Evolutionary conservation across 2,113 vertebrate species (phyloP), one percentile per base, ranked within the genome.

Genomic region (Toxostoma redivivum): DNA sequence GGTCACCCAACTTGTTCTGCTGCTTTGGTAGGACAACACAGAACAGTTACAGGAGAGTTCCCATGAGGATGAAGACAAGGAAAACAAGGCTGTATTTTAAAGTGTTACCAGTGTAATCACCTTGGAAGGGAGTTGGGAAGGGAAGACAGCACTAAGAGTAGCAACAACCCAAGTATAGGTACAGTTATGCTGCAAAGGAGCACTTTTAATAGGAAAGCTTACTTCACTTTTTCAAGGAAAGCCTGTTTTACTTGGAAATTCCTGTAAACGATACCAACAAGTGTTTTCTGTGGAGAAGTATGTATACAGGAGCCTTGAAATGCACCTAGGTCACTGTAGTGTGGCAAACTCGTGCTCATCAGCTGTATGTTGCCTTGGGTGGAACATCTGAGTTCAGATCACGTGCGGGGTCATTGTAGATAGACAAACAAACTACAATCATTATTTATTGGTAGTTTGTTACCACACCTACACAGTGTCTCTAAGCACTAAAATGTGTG

Each of bases 1-100:
- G 44, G 47, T 95, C 69, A 85, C 87, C 78, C 78, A 66, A 91
- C 87, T 90, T 76, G 92, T 94, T 95, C 84, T 94, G 33, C 92
- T 3, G 44, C 93, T 96, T 94, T 54, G 78, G 57, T 8, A 71
- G 70, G 70, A 81, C 69, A 76, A 84, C 33, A 37, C 1, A 1
- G 64, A 92, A 87, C 44, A 66, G 40, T 70, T 74, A 74, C 69
- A 89, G 61, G 47, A 58, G 44, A 81, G 69, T 67, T 91, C 79
- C 65, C 62, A n/a, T 8, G 53, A 44, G 44, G 47, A 57, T 44
- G 31, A 72, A 79, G 69, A 78, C 65, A 60, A 79, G 44, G 40
- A 81, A 94, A 71, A 92, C 47, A 91, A 85, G 33, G 21, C 48
- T 94, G 60, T 44, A 20, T 27, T 79, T 92, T 14, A 44, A 87